These are phyloP conservation scores for Ciconia boyciana DNA, from an alignment of 2,113 vertebrate species.

Conservation along the genomic window DNA sequence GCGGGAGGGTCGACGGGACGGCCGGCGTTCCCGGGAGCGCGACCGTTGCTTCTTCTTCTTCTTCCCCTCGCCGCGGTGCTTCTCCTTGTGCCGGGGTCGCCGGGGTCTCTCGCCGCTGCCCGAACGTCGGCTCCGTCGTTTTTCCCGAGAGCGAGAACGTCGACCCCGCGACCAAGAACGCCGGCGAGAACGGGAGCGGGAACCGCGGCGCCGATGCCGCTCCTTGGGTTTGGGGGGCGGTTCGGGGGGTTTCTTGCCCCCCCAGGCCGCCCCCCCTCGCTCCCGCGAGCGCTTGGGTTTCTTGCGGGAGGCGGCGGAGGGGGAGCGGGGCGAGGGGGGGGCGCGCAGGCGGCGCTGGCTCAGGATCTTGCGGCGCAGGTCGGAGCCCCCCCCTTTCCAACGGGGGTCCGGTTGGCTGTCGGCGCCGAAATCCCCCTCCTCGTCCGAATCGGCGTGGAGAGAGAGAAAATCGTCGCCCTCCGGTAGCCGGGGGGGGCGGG, in stretches of 20 bases:
- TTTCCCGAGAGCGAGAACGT: neutral
- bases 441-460: too few species aligned
- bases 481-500: too few species aligned
- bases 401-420: too few species aligned
- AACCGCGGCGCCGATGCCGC: neutral
- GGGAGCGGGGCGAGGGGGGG: too few species aligned
- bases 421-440: too few species aligned
- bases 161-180: neutral
- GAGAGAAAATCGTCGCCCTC: too few species aligned
- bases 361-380: too few species aligned
- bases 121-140: neutral
- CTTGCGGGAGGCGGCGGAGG: too few species aligned
- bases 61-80: constrained; percentile 63
- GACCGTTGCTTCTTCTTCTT: constrained; percentile 68
- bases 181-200: neutral
- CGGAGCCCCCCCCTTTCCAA: too few species aligned
- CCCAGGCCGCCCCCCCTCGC: neutral
- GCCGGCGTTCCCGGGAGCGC: constrained; percentile 54
- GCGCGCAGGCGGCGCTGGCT: too few species aligned
- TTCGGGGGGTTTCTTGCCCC: constrained; percentile 47
- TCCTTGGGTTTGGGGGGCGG: neutral
- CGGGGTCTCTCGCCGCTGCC: neutral
- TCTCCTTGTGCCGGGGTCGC: constrained; percentile 69
- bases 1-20: neutral
- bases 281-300: too few species aligned